Evolutionary conservation across 2,113 vertebrate species (phyloP).

Genomic region (Nibea coibor): DNA sequence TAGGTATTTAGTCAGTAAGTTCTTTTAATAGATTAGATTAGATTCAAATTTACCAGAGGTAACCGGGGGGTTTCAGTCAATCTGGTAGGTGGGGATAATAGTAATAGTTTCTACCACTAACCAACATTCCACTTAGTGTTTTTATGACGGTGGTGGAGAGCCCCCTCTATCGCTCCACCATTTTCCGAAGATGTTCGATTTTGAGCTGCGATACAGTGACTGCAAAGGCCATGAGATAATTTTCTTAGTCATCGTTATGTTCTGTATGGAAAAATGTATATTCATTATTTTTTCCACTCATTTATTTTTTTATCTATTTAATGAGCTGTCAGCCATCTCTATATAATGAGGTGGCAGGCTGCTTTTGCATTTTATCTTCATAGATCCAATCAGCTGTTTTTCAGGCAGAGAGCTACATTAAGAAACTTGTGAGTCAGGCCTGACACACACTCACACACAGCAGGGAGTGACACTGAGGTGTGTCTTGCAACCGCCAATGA

Average conservation of each 20-base stretch:
- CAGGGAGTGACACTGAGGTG: conserved; percentile 41
- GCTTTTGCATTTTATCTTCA: conserved; percentile 3
- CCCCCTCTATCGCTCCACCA: neutral
- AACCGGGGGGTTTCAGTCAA: too few species aligned
- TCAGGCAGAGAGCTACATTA: conserved; percentile 1
- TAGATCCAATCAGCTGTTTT: conserved; percentile 8
- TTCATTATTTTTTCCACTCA: neutral
- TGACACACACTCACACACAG: neutral
- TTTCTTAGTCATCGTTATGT: neutral
- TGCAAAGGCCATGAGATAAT: neutral
- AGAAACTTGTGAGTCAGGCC: conserved; percentile 52
- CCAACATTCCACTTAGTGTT: neutral
- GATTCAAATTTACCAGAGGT: too few species aligned
- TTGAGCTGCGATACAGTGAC: neutral
- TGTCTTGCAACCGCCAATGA: conserved; percentile 12
- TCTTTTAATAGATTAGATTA: too few species aligned
- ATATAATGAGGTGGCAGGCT: neutral
- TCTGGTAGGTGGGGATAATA: too few species aligned
- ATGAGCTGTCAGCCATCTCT: neutral
- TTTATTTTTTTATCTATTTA: neutral
- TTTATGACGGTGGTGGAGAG: neutral
- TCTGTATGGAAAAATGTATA: neutral
- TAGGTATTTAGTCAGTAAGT: too few species aligned
- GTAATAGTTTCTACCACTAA: too few species aligned
- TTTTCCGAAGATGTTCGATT: neutral